These are phyloP conservation scores for Temnothorax longispinosus DNA, from an alignment of 1,140 invertebrate species.

Conservation along the genomic window DNA sequence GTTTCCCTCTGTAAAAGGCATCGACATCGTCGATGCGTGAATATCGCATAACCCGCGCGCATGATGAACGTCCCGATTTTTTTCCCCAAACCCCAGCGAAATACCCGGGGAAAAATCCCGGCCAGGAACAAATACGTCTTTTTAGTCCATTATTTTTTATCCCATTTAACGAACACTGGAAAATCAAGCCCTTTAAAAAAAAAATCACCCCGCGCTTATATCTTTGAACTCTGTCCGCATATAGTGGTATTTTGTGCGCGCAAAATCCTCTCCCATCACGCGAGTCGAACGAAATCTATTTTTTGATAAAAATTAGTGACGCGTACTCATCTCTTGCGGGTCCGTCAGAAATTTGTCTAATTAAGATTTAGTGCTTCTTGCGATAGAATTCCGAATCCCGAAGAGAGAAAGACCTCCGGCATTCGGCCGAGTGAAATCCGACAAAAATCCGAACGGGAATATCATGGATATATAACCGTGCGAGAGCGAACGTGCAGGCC, in stretches of 20 bases:
- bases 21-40: not conserved
- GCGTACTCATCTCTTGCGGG: not conserved
- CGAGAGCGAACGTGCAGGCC: not conserved
- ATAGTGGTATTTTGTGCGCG: not conserved
- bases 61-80: constrained; percentile 4
- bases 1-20: not conserved
- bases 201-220: constrained; percentile 22
- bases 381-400: constrained; percentile 3
- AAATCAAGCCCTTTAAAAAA: constrained; percentile 41
- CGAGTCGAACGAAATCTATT: not conserved
- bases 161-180: constrained; percentile 45
- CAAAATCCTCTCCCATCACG: not conserved
- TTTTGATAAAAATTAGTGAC: constrained; percentile 3
- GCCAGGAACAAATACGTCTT: constrained; percentile 25
- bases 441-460: constrained; percentile 21
- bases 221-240: not conserved
- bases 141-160: constrained; percentile 44
- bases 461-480: not conserved
- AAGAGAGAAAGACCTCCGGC: not conserved
- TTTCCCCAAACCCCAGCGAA: constrained; percentile 6
- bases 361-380: not conserved
- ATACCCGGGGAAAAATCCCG: constrained; percentile 1
- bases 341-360: not conserved
- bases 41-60: not conserved
- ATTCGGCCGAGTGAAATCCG: not conserved